phyloP scores from a whole-genome alignment of 2,797 vertebrate genomes.

The Sitta carolinensis region DNA sequence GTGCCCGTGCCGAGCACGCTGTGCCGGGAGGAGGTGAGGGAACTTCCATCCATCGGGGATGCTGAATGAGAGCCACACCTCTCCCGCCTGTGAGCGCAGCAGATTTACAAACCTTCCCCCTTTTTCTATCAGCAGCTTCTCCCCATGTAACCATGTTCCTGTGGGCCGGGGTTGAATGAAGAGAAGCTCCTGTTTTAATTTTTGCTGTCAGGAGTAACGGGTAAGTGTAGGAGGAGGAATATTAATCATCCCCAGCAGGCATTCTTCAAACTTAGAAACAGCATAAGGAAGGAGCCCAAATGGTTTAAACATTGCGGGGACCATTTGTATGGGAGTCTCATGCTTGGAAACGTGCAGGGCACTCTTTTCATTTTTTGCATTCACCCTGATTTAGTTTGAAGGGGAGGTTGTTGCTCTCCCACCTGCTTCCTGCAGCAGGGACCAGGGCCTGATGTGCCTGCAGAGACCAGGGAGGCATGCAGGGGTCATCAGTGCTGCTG shows the following conservation, averaged over 20 bases:
- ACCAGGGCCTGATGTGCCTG: not conserved
- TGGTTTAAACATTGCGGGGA: slow-evolving; percentile 19
- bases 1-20: not conserved
- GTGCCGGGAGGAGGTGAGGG: not conserved
- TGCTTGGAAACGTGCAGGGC: slow-evolving; percentile 43
- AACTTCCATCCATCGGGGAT: not conserved
- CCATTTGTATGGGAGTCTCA: slow-evolving; percentile 29
- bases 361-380: not conserved
- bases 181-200: slow-evolving; percentile 64
- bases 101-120: slow-evolving; percentile 12
- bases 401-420: not conserved
- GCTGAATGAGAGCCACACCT: slow-evolving; percentile 47
- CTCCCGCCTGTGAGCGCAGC: slow-evolving; percentile 6
- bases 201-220: slow-evolving; percentile 62
- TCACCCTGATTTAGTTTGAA: not conserved
- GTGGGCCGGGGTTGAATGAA: slow-evolving; percentile 61
- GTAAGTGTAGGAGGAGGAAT: slow-evolving; percentile 55
- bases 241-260: slow-evolving; percentile 63
- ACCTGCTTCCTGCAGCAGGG: not conserved
- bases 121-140: slow-evolving; percentile 32
- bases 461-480: not conserved
- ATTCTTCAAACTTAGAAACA: slow-evolving; percentile 55
- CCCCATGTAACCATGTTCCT: slow-evolving; percentile 17
- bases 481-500: not conserved
- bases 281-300: slow-evolving; percentile 60